Percentiles rank a stretch among this genome's conserved stretches.
These are phyloP conservation scores for Pelodytes ibericus DNA, from an alignment of 2,797 vertebrate genomes.

Conservation along the genomic window DNA sequence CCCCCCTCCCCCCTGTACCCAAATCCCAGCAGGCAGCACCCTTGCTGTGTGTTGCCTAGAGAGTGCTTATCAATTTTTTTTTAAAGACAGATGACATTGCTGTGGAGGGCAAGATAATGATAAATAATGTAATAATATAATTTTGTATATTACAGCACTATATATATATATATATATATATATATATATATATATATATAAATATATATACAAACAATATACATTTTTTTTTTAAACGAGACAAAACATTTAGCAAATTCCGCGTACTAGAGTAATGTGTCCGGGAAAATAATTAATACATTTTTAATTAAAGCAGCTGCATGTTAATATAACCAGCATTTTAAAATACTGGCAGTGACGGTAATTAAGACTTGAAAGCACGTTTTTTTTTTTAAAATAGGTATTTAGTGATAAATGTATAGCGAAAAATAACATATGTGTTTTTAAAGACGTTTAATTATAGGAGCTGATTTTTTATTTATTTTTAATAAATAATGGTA, in stretches of 20 bases:
- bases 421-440: too few species aligned
- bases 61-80: slow-evolving; percentile 26
- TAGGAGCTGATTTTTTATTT: too few species aligned
- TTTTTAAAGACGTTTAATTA: too few species aligned
- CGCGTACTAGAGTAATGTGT: too few species aligned
- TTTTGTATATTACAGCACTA: neutral
- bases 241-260: too few species aligned
- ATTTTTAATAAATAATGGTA: neutral
- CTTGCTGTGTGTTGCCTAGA: slow-evolving; percentile 29
- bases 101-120: neutral
- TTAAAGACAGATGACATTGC: slow-evolving; percentile 31
- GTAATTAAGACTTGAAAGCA: too few species aligned
- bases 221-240: neutral
- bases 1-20: neutral
- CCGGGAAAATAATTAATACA: neutral
- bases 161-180: too few species aligned
- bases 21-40: slow-evolving; percentile 15
- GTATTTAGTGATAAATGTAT: too few species aligned
- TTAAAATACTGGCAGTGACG: too few species aligned
- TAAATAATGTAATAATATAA: neutral
- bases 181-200: too few species aligned
- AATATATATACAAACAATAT: too few species aligned
- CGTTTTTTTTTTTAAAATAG: too few species aligned
- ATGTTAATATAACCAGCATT: neutral
- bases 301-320: neutral